Evolutionary conservation across 2,888 invertebrate genomes (phyloP).

Genomic region (Caradrina kadenii): DNA sequence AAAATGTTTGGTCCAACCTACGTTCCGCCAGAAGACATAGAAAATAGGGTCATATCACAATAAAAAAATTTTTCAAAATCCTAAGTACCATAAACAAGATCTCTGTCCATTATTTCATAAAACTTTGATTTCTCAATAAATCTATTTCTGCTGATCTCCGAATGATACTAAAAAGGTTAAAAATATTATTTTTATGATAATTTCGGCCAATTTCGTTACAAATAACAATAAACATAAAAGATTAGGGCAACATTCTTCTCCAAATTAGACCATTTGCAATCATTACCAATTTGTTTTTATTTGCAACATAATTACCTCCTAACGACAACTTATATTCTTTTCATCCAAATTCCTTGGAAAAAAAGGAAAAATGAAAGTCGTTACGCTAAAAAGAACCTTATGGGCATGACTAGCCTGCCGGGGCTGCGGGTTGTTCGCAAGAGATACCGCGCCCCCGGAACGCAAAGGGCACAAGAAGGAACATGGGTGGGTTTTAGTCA

Average conservation of each 20-base stretch:
- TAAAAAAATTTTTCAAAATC: too few species aligned
- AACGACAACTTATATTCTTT: conserved; percentile 33
- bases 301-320: conserved; percentile 20
- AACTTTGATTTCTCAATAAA: not conserved
- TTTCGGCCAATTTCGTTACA: conserved; percentile 12
- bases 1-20: too few species aligned
- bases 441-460: too few species aligned
- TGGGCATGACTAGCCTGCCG: too few species aligned
- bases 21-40: too few species aligned
- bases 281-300: conserved; percentile 43
- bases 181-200: conserved; percentile 3
- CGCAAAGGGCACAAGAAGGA: too few species aligned
- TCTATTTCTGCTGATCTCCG: not conserved
- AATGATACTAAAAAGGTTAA: not conserved
- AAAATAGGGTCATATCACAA: too few species aligned
- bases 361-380: not conserved
- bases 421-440: too few species aligned
- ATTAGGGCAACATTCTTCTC: conserved; percentile 25
- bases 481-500: too few species aligned
- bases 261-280: conserved; percentile 44
- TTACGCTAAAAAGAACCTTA: not conserved
- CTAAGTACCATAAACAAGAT: too few species aligned
- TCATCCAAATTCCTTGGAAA: not conserved
- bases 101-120: not conserved
- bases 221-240: conserved; percentile 40